These are phyloP conservation scores for Andricus grossulariae DNA, from an alignment of 1,140 invertebrate genomes.

Conservation along the genomic window DNA sequence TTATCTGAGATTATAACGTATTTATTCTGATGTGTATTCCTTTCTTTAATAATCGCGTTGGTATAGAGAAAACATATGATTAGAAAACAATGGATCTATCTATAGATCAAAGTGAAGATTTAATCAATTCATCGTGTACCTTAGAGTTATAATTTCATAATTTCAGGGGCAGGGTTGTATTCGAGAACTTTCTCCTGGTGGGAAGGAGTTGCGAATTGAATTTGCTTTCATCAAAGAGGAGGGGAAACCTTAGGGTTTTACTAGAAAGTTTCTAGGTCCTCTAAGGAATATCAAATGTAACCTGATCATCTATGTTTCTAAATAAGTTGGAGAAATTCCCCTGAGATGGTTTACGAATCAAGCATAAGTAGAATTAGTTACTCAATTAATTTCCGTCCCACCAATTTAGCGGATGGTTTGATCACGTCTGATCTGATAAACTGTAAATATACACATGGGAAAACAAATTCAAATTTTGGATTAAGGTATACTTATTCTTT, in stretches of 20 bases:
- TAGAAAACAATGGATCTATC: slow-evolving; percentile 22
- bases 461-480: too few relatives aligned
- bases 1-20: slow-evolving; percentile 9
- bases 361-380: not conserved
- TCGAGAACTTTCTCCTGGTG: slow-evolving; percentile 10
- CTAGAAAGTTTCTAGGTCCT: slow-evolving; percentile 19
- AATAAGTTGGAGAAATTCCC: not conserved
- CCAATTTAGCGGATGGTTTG: not conserved
- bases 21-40: slow-evolving; percentile 11
- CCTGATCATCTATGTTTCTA: not conserved
- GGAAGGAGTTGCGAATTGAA: slow-evolving; percentile 20
- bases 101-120: slow-evolving; percentile 6
- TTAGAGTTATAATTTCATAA: slow-evolving; percentile 21
- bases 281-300: not conserved
- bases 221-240: slow-evolving; percentile 16
- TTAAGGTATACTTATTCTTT: too few relatives aligned
- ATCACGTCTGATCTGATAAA: not conserved
- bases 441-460: not conserved
- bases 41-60: not conserved
- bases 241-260: not conserved
- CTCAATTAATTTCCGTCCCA: not conserved
- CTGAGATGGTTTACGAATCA: not conserved
- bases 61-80: slow-evolving; percentile 13
- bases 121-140: slow-evolving; percentile 22
- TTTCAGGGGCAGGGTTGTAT: slow-evolving; percentile 25